Evolutionary conservation across 2,113 vertebrate species (phyloP).

Genomic region (Engystomops pustulosus): DNA sequence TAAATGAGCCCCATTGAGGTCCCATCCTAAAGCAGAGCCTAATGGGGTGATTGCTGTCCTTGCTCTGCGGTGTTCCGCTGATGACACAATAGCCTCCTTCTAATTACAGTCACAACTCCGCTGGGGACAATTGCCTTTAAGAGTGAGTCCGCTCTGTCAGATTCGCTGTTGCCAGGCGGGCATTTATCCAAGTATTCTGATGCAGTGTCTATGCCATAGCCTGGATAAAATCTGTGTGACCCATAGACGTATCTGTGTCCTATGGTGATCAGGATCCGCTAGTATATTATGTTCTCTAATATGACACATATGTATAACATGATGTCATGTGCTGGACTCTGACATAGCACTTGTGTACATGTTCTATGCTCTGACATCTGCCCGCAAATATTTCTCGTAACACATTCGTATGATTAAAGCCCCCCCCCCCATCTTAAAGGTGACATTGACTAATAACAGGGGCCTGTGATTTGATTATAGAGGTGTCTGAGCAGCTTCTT

Average conservation of each 20-base stretch:
- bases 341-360: neutral
- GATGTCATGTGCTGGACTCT: neutral
- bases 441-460: slow-evolving; percentile 5
- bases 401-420: neutral
- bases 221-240: too few species aligned
- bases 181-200: neutral
- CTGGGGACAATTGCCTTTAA: neutral
- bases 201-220: neutral
- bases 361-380: neutral
- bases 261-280: too few species aligned
- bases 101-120: slow-evolving; percentile 20
- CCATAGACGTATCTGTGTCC: too few species aligned
- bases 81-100: neutral
- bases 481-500: slow-evolving; percentile 18
- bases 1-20: too few species aligned
- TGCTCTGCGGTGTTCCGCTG: neutral
- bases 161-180: neutral
- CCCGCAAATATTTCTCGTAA: neutral
- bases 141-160: neutral
- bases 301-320: neutral
- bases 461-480: slow-evolving; percentile 21
- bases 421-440: neutral
- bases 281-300: too few species aligned
- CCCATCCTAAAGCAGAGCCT: neutral
- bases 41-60: neutral